Percentiles rank a stretch among this genome's conserved stretches.
Conservation (phyloP, 2,113 vertebrate species). For the Melospiza georgiana region DNA sequence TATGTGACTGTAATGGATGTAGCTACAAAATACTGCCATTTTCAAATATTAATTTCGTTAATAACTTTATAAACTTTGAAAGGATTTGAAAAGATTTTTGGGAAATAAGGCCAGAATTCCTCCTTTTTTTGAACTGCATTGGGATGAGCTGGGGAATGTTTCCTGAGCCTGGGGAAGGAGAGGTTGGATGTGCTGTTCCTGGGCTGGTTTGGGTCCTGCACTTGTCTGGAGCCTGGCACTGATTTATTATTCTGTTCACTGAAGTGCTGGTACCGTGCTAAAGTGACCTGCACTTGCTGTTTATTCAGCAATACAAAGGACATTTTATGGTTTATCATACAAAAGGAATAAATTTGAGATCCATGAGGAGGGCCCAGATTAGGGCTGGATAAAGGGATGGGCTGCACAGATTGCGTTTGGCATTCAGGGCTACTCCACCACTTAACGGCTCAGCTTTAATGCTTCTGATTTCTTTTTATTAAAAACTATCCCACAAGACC, state of each 20-base stretch:
- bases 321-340: constrained; percentile 33
- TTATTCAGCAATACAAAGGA: neutral
- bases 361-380: constrained; percentile 45
- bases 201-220: neutral
- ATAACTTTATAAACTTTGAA: neutral
- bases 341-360: constrained; percentile 56
- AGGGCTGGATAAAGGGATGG: constrained; percentile 51
- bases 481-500: constrained; percentile 61
- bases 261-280: accelerated
- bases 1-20: neutral
- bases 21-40: neutral
- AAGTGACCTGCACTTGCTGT: neutral
- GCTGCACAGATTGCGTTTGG: neutral
- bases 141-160: neutral
- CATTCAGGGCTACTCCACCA: constrained; percentile 40
- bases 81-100: neutral
- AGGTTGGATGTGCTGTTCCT: accelerated
- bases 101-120: neutral
- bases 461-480: constrained; percentile 68
- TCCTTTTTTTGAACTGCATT: neutral
- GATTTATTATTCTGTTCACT: neutral
- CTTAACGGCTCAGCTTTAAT: constrained; percentile 71
- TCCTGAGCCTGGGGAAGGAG: neutral
- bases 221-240: too few species aligned
- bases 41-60: neutral